Evolutionary conservation across 2,797 vertebrate genomes (phyloP).

Genomic region (Poliocrania exsul): DNA sequence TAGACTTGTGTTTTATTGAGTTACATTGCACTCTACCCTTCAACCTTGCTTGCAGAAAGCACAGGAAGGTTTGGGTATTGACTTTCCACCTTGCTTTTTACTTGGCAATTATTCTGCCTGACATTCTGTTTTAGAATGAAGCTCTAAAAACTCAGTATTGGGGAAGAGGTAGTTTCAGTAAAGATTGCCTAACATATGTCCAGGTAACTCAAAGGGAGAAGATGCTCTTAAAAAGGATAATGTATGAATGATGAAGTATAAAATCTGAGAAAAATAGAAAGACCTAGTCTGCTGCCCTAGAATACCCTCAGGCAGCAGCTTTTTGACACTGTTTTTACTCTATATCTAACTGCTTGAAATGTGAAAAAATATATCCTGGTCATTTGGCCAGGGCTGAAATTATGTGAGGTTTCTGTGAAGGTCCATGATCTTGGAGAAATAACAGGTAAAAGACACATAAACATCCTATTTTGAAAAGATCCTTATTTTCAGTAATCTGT

Average conservation of each 20-base stretch:
- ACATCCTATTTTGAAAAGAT: not conserved
- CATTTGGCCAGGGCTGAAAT: not conserved
- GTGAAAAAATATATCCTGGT: not conserved
- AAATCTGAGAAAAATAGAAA: not conserved
- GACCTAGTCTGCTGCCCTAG: not conserved
- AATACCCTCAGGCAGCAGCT: not conserved
- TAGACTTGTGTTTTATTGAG: not conserved
- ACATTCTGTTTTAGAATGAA: not conserved
- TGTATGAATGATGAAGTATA: not conserved
- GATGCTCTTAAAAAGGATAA: not conserved
- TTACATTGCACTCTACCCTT: not conserved
- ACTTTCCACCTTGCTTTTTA: constrained; percentile 12
- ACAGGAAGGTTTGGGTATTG: not conserved
- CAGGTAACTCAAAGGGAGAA: not conserved
- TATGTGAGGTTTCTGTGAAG: not conserved
- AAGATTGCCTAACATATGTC: not conserved
- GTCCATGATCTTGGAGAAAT: not conserved
- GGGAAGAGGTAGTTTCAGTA: not conserved
- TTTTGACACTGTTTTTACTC: not conserved
- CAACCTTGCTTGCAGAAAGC: not conserved
- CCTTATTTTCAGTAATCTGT: not conserved
- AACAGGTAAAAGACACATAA: not conserved
- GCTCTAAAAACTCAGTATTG: not conserved
- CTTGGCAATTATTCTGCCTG: not conserved
- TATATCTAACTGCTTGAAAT: not conserved